Conservation (phyloP, 2,113 vertebrate genomes). For the Notarius quadriscutis region DNA sequence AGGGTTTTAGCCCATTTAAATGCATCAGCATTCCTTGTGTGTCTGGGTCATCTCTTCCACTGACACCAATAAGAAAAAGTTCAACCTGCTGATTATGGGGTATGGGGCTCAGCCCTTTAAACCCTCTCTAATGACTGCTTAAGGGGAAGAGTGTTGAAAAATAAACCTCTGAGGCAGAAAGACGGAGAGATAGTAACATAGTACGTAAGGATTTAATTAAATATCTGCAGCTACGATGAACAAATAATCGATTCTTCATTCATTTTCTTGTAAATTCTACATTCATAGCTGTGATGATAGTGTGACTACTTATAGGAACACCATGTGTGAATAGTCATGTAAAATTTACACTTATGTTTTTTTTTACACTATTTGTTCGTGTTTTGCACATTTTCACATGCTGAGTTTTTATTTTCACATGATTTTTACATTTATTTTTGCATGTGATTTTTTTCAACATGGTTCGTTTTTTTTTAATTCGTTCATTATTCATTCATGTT, state of each 20-base stretch:
- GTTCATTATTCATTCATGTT: background rate
- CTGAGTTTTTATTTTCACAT: background rate
- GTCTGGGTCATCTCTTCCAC: background rate
- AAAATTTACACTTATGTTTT: background rate
- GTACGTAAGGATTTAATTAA: background rate
- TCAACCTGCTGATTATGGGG: conserved; percentile 18
- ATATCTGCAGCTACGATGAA: background rate
- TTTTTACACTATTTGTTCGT: background rate
- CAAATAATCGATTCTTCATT: background rate
- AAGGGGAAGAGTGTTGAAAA: conserved; percentile 45
- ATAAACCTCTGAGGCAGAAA: conserved; percentile 46
- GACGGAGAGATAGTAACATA: conserved; percentile 37
- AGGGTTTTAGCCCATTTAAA: background rate
- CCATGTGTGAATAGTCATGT: background rate
- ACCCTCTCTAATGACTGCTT: conserved; percentile 46
- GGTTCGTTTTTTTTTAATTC: too few relatives aligned
- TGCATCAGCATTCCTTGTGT: background rate
- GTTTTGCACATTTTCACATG: background rate
- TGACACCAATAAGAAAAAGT: conserved; percentile 35
- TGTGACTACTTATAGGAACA: background rate
- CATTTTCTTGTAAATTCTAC: background rate
- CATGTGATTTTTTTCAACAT: background rate
- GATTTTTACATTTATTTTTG: background rate
- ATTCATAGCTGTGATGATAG: background rate
- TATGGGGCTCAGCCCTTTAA: background rate